Evolutionary conservation across 2,797 vertebrate genomes (phyloP).

Genomic region (Takifugu rubripes): DNA sequence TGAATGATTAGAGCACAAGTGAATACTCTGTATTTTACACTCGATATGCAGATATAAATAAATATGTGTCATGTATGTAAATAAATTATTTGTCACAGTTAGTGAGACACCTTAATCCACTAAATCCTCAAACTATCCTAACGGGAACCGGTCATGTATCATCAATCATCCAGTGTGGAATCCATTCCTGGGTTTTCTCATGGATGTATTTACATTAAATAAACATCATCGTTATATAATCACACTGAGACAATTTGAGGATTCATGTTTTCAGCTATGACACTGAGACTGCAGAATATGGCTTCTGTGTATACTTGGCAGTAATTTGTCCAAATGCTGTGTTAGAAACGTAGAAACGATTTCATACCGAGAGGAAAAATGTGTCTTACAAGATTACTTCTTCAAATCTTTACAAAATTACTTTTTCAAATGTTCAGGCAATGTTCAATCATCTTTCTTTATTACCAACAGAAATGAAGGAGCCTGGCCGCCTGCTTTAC

Average conservation of each 20-base stretch:
- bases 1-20: slow-evolving; percentile 15
- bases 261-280: too few relatives aligned
- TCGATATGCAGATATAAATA: slow-evolving; percentile 22
- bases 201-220: slow-evolving; percentile 8
- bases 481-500: not conserved
- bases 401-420: too few relatives aligned
- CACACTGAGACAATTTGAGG: not conserved
- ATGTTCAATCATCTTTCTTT: too few relatives aligned
- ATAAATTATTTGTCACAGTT: slow-evolving; percentile 21
- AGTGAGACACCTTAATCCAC: slow-evolving; percentile 21
- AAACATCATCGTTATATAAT: slow-evolving; percentile 3
- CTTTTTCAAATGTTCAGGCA: too few relatives aligned
- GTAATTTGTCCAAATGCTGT: too few relatives aligned
- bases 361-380: not conserved
- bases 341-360: too few relatives aligned
- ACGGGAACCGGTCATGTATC: slow-evolving; percentile 9
- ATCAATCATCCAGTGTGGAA: slow-evolving; percentile 7
- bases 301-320: too few relatives aligned
- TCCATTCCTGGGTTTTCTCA: slow-evolving; percentile 8
- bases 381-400: too few relatives aligned
- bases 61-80: too few relatives aligned
- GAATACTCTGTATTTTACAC: slow-evolving; percentile 30
- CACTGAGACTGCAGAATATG: too few relatives aligned
- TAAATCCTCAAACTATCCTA: slow-evolving; percentile 32
- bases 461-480: too few relatives aligned